Evolutionary conservation across 2,797 vertebrate species (phyloP), one percentile per base, ranked within the genome.

Genomic region (Enoplosus armatus): DNA sequence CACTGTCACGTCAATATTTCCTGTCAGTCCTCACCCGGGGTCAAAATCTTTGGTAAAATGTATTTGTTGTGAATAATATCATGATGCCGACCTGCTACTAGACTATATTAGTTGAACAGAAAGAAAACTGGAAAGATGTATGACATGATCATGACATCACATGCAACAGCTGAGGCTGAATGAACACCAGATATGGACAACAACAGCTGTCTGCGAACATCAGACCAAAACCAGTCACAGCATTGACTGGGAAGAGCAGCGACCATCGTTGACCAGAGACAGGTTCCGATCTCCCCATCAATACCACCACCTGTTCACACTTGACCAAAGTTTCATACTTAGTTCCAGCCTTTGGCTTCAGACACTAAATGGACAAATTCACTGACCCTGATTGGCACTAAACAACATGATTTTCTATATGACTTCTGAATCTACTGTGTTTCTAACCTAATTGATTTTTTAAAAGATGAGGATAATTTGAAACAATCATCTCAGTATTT

Each of bases 1-100:
- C 78, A 73, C 84, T 74, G 75, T 82, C 86, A 79, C n/a, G 26
- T 88, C 86, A 85, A 82, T 84, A 73, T 79, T 84, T 86, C 76
- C 77, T 61, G 64, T 77, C 58, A 72, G 73, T 77, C 62, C 71
- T 69, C 76, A 62, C 8, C 61, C 22, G 20, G 65, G 86, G 80
- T 86, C 70, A 74, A 72, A 77, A 48, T 27, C 20, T 69, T 43
- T 37, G 43, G 58, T 59, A 6, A 73, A 39, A 70, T 31, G 6
- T 20, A 4, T 48, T 48, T 58, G 59, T 14, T 39, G 7, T 22
- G 33, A 72, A 45, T 20, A 8, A 68, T 24, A 73, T 20, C 35
- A 35, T 48, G 39, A 26, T 5, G 39, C 35, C 43, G 18, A 58
- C 18, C 12, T 48, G 61, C 2, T 41, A 22, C 37, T 16, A 6